Conservation (phyloP, 2,113 vertebrate species). For the zebrafish (Danio rerio) region GRCz12tu NC_133181.1:61529501-61530000, state of each 20-base stretch:
- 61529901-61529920: conserved; percentile 63
- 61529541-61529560: too few relatives aligned
- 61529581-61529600: too few relatives aligned
- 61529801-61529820: background rate
- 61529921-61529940: conserved; percentile 66
- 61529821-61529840: background rate
- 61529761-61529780: background rate
- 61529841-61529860: background rate
- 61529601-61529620: too few relatives aligned
- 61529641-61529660: background rate
- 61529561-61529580: too few relatives aligned
- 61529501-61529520: too few relatives aligned
- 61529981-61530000: conserved; percentile 25
- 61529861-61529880: conserved; percentile 18
- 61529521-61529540: too few relatives aligned
- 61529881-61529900: conserved; percentile 8
- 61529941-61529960: conserved; percentile 62
- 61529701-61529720: background rate
- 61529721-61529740: background rate
- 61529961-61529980: conserved; percentile 33
- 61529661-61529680: background rate
- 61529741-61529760: background rate
- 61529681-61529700: background rate
- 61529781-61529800: background rate
- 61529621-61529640: too few relatives aligned